These are phyloP conservation scores for Lordiphosa andalusiaca DNA, from an alignment of 2,888 invertebrate genomes.

Conservation along the genomic window DNA sequence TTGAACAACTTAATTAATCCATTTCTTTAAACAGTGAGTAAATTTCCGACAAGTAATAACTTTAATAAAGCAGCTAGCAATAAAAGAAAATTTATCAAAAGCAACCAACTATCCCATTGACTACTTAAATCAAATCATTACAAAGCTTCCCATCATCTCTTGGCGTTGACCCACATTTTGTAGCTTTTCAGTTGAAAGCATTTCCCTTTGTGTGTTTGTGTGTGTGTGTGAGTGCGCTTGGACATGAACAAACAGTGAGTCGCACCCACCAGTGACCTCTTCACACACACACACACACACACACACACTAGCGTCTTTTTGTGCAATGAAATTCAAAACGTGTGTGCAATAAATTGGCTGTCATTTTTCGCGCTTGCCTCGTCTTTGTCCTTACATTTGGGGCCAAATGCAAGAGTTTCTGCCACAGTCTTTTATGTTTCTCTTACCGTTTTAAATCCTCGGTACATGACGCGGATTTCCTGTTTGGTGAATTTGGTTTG, in stretches of 20 bases:
- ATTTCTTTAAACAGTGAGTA: too few species aligned
- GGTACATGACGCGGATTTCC: constrained; percentile 97
- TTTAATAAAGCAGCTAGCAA: too few species aligned
- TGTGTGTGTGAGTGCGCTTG: constrained; percentile 8
- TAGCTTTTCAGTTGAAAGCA: constrained; percentile 1
- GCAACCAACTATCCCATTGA: too few species aligned
- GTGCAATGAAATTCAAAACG: constrained; percentile 64
- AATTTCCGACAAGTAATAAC: too few species aligned
- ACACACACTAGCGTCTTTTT: constrained; percentile 19
- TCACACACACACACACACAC: constrained; percentile 18
- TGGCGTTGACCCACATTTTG: constrained; percentile 37
- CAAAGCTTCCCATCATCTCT: constrained; percentile 9
- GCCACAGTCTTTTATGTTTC: neutral
- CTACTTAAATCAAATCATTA: constrained; percentile 4
- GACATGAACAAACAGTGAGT: constrained; percentile 5
- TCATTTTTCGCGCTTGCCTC: constrained; percentile 21
- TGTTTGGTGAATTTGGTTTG: constrained; percentile 97
- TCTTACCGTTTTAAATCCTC: constrained; percentile 90
- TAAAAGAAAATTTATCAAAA: too few species aligned
- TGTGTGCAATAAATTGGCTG: constrained; percentile 50
- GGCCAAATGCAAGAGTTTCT: neutral
- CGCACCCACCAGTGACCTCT: neutral
- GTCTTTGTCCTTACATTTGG: constrained; percentile 14
- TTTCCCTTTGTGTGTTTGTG: neutral
- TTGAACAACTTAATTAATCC: too few species aligned